Evolutionary conservation across 2,888 invertebrate genomes (phyloP).

Genomic region (Harpagoxenus sublaevis): DNA sequence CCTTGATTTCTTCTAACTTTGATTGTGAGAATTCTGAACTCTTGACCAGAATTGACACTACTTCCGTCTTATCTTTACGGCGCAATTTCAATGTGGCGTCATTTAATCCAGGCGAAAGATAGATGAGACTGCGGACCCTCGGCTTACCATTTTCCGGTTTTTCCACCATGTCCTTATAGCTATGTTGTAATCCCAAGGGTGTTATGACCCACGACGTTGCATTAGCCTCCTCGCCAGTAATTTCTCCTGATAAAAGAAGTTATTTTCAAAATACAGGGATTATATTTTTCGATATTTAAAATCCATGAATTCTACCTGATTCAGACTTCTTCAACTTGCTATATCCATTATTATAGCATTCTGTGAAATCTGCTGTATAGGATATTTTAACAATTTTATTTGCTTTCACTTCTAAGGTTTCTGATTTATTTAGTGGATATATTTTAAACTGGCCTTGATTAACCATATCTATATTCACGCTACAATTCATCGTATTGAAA

Average conservation of each 20-base stretch:
- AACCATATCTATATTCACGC: constrained; percentile 58
- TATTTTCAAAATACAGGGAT: background rate
- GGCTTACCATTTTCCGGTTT: constrained; percentile 83
- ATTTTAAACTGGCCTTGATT: constrained; percentile 59
- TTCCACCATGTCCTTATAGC: constrained; percentile 77
- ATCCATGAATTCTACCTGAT: constrained; percentile 10
- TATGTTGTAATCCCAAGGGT: background rate
- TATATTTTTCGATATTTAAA: background rate
- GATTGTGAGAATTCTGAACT: background rate
- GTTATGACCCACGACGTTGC: constrained; percentile 73
- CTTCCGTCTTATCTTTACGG: background rate
- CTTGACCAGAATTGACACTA: background rate
- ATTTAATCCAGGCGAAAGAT: constrained; percentile 58
- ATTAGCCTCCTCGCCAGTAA: background rate
- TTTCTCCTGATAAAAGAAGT: constrained; percentile 39
- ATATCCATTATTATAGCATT: constrained; percentile 55
- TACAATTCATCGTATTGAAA: constrained; percentile 88
- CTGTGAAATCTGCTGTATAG: constrained; percentile 64
- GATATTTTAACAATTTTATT: background rate
- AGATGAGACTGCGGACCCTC: constrained; percentile 82
- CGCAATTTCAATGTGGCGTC: constrained; percentile 21
- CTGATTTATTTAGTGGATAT: constrained; percentile 68
- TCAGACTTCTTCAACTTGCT: background rate
- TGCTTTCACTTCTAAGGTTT: constrained; percentile 64
- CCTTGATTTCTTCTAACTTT: constrained; percentile 76